Percentiles rank a stretch among this genome's conserved stretches.
These are phyloP conservation scores for Ricordea florida DNA, from an alignment of 92 coral and sea anemone genomes.

Conservation along the genomic window DNA sequence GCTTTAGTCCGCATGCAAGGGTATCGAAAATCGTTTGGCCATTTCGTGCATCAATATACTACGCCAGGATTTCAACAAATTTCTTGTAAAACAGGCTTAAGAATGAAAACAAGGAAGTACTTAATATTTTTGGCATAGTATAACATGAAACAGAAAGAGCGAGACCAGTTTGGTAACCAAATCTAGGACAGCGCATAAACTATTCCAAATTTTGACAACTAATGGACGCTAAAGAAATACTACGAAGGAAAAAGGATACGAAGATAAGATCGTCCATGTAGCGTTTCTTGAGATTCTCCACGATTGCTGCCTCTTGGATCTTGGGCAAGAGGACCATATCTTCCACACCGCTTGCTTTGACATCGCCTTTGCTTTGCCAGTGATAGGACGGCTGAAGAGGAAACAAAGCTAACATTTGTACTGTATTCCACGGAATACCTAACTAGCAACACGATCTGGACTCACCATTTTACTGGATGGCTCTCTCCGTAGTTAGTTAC, in stretches of 20 bases:
- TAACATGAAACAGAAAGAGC: no score
- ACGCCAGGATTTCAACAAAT: no score
- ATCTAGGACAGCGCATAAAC: no score
- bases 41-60: no score
- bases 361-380: constrained; percentile 99
- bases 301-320: constrained; percentile 97
- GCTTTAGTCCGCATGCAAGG: no score
- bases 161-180: no score
- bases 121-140: no score
- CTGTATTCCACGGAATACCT: background rate
- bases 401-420: background rate
- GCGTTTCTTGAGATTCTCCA: constrained; percentile 94
- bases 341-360: constrained; percentile 98
- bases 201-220: no score
- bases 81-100: no score
- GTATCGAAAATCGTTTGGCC: no score
- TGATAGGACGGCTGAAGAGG: constrained; percentile 84
- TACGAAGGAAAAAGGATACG: constrained; percentile 90
- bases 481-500: background rate
- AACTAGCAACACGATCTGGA: background rate
- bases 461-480: constrained; percentile 29
- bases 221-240: no score
- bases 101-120: no score
- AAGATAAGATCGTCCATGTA: constrained; percentile 98
- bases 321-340: constrained; percentile 98